Evolutionary conservation across 2,888 invertebrate species (phyloP), one percentile per base, ranked within the genome.

Genomic region (Adineta ricciae): DNA sequence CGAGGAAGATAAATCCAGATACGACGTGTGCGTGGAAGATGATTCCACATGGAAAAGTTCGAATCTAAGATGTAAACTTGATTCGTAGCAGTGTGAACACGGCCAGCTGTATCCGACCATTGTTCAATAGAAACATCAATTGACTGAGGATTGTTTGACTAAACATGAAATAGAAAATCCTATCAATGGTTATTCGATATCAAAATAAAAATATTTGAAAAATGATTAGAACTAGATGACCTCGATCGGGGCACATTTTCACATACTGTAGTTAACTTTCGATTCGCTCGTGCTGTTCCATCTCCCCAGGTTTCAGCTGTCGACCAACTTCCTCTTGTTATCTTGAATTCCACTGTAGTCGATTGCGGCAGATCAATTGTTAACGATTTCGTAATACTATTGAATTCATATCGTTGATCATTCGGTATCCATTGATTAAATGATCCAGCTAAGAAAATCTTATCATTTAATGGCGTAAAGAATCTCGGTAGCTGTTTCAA

Each of bases 1-100:
- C 49, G 83, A 4, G 85, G 85, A 27, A 85, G 32, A 84, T 85
- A 85, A 46, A 85, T 73, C 85, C 85, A 85, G 49, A 85, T 85
- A 14, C 83, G 52, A 36, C 83, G 83, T 32, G 78, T 85, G 7
- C 78, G 72, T 24, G 83, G 72, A 73, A 85, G 83, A 56, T 85
- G 36, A 38, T 64, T 36, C n/a, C 50, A 83, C 73, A 73, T 73
- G 19, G 85, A 83, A 82, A 85, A 85, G 32, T 54, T 73, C 5
- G 83, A 38, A 49, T 84, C 52, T 27, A 85, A 32, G 19, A 85
- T 83, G 82, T 32, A 83, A 83, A 85, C 83, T 83, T 85, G 83
- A 41, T 83, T 73, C 7, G 83, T n/a, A 21, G 64, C 50, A 4
- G 85, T 83, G 32, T 83, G 85, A 54, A 27, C 24, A 27, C 85